Conservation (phyloP, 2,797 vertebrate genomes). For the Sibirionetta formosa region DNA sequence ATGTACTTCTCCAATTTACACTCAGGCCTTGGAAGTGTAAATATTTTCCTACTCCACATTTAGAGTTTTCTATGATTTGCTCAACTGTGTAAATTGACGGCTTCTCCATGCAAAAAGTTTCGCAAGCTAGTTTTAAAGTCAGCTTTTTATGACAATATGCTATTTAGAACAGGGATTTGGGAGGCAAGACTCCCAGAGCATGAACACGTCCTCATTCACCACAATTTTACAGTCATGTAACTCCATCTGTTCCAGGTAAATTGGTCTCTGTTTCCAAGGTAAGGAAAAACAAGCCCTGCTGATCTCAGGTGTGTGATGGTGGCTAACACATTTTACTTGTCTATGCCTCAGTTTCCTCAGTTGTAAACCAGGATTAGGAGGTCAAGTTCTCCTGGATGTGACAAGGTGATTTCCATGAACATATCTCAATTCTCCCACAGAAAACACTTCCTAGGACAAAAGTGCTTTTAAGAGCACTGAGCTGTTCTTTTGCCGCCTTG, state of each 20-base stretch:
- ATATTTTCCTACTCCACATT: slow-evolving; percentile 68
- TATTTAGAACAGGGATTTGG: slow-evolving; percentile 31
- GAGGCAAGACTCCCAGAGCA: slow-evolving; percentile 31
- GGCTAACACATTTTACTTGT: neutral
- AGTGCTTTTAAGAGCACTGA: neutral
- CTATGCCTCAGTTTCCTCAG: slow-evolving; percentile 40
- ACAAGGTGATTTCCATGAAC: neutral
- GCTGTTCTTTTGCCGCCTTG: neutral
- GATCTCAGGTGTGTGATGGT: neutral
- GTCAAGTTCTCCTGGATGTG: neutral
- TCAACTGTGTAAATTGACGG: slow-evolving; percentile 47
- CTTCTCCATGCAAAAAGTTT: slow-evolving; percentile 22
- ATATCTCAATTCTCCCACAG: neutral
- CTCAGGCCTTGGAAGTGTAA: slow-evolving; percentile 68
- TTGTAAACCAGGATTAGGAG: neutral
- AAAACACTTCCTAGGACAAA: neutral
- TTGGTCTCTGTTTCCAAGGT: slow-evolving; percentile 21
- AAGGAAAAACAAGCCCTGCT: slow-evolving; percentile 2
- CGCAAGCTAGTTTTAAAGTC: slow-evolving; percentile 9
- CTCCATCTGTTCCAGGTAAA: slow-evolving; percentile 22
- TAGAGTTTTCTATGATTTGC: slow-evolving; percentile 34
- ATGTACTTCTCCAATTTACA: slow-evolving; percentile 73
- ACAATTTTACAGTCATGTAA: slow-evolving; percentile 11
- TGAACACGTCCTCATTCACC: neutral
- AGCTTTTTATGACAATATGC: slow-evolving; percentile 29